These are phyloP conservation scores for Melinopterus prodromus DNA, from an alignment of 2,888 invertebrate genomes.

Conservation along the genomic window DNA sequence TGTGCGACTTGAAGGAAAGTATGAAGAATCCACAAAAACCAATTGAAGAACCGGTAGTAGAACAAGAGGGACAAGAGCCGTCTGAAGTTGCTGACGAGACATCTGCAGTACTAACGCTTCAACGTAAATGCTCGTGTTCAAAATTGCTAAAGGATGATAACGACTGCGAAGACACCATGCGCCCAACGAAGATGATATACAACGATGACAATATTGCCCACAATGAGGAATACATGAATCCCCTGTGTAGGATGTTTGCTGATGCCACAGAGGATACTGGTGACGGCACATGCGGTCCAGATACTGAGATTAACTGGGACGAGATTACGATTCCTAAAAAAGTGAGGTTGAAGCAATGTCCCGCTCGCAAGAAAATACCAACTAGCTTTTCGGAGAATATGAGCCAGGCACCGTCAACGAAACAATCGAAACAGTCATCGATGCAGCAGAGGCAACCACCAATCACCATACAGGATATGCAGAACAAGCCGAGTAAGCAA, in stretches of 20 bases:
- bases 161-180: neutral
- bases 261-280: conserved; percentile 26
- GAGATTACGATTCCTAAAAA: conserved; percentile 32
- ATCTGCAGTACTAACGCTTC: neutral
- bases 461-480: neutral
- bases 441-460: neutral
- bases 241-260: conserved; percentile 40
- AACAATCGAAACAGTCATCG: neutral
- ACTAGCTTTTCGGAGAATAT: neutral
- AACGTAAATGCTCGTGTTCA: conserved; percentile 7
- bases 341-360: conserved; percentile 24
- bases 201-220: conserved; percentile 36
- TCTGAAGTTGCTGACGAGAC: neutral
- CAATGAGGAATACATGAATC: conserved; percentile 47
- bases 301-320: conserved; percentile 35
- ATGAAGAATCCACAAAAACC: neutral
- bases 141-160: neutral
- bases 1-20: neutral
- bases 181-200: conserved; percentile 35
- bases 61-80: conserved; percentile 18
- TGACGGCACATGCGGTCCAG: conserved; percentile 30
- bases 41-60: neutral
- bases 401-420: neutral
- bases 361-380: conserved; percentile 11
- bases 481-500: neutral